Evolutionary conservation across 1,140 invertebrate genomes (phyloP), one percentile per base, ranked within the genome.

Genomic region (Gonioctena quinquepunctata): DNA sequence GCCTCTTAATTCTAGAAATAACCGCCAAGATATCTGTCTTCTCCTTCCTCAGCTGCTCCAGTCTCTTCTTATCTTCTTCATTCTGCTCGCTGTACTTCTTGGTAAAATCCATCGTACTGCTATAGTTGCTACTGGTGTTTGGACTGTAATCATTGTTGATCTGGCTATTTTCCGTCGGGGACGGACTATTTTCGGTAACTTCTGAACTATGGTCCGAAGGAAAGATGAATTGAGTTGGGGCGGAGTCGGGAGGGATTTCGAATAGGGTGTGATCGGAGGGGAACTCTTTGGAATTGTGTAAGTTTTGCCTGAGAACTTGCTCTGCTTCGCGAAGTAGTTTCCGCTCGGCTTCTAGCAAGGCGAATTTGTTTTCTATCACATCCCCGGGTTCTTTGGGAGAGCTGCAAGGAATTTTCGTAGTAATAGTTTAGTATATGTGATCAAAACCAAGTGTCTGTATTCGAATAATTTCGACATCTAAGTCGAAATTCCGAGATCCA

Each of bases 1-100:
- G 90, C 69, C 89, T 87, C 77, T 94, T 94, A 16, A 95, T 83
- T 28, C 85, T 83, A 27, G 89, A 86, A 42, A 92, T 87, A 71
- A 86, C 84, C 0, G 84, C 75, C 22, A 89, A 76, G 27, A 88
- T 78, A 54, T 89, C 86, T 65, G 84, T 85, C 63, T 88, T 87
- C 60, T 88, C 87, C 13, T 87, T 85, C 76, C 85, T 89, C 22
- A 88, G 80, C 68, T 85, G 84, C 66, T 87, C 85, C 8, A 84
- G 82, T 70, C 66, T 74, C 50, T 67, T 52, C 54, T 67, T 77
- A 2, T 75, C 73, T 18, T 72, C 70, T 50, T 28, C 33, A 67
- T 69, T 68, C 25, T 63, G 63, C 22, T 23, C 54, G n/a, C 28
- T 68, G 21, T 28, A 49, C 16, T 28, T 52, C 16, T 66, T 66